phyloP scores from a whole-genome alignment of 2,797 vertebrate species.

The Eupleurogrammus muticus region DNA sequence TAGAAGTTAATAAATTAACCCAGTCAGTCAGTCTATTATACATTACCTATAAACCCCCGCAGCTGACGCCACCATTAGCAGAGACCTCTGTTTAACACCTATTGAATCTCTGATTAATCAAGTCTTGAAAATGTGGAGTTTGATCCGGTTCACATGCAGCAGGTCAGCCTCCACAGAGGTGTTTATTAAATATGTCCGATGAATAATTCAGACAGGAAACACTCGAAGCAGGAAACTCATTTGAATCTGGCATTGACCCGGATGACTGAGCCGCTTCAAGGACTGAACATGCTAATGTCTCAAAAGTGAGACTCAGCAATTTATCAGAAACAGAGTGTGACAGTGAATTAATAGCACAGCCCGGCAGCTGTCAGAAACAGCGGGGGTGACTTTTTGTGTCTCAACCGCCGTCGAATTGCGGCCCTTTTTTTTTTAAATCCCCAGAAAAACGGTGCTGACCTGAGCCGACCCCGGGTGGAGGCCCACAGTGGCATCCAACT shows the following conservation, averaged over 20 bases:
- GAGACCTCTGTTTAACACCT: conserved; percentile 40
- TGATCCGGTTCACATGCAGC: conserved; percentile 19
- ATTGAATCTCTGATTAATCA: conserved; percentile 40
- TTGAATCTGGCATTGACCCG: conserved; percentile 54
- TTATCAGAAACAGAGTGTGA: conserved; percentile 2
- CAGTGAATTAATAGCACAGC: conserved; percentile 6
- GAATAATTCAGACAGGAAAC: conserved; percentile 68
- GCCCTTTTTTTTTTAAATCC: background rate
- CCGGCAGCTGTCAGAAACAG: conserved; percentile 24
- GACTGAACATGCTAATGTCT: conserved; percentile 23
- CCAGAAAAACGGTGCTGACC: conserved; percentile 65
- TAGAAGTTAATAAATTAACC: background rate
- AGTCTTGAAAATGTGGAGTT: conserved; percentile 34
- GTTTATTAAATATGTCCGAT: conserved; percentile 55
- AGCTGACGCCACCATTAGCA: background rate
- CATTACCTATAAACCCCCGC: background rate
- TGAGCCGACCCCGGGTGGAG: conserved; percentile 88
- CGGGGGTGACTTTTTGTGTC: background rate
- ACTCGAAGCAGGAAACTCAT: conserved; percentile 42
- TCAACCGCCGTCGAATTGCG: background rate
- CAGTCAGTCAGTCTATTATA: conserved; percentile 8
- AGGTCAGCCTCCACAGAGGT: conserved; percentile 20
- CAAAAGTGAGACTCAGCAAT: conserved; percentile 29
- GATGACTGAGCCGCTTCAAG: conserved; percentile 34
- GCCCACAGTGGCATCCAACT: conserved; percentile 85